Conservation (phyloP, 2,113 vertebrate genomes). For the Solenodon paradoxus region DNA sequence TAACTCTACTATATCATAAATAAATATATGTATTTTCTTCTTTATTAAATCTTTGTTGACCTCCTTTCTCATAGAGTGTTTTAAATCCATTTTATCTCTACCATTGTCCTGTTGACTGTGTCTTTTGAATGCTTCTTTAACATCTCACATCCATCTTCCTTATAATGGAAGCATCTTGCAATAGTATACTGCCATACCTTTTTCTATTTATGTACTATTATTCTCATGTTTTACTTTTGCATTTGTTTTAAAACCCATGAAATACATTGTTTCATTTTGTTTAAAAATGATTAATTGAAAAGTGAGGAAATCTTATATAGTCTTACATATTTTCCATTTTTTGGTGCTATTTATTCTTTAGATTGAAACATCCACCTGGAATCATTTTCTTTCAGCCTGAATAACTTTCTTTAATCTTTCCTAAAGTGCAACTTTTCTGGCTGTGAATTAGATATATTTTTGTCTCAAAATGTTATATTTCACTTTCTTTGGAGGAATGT, state of each 20-base stretch:
- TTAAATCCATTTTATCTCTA: background rate
- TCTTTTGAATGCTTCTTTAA: background rate
- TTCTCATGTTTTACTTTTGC: background rate
- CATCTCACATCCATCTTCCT: background rate
- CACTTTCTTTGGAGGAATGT: background rate
- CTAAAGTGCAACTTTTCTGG: background rate
- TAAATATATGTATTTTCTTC: background rate
- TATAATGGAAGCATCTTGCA: background rate
- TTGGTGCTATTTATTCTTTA: constrained; percentile 19
- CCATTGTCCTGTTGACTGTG: background rate
- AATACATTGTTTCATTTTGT: background rate
- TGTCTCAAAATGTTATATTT: constrained; percentile 40
- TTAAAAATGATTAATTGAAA: constrained; percentile 29
- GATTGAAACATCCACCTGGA: constrained; percentile 1
- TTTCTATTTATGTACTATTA: background rate
- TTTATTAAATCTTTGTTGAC: background rate
- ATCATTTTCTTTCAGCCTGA: constrained; percentile 17
- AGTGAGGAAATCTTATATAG: background rate
- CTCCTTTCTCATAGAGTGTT: background rate
- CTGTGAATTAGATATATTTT: background rate
- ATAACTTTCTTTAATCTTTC: constrained; percentile 38
- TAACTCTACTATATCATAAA: background rate
- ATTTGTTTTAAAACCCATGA: background rate
- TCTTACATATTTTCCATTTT: constrained; percentile 11
- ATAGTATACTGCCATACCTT: no score